A percentile compares a stretch with the other conserved stretches of the same genome.
Conservation (phyloP, 1,140 invertebrate genomes). For the Nasonia giraulti region DNA sequence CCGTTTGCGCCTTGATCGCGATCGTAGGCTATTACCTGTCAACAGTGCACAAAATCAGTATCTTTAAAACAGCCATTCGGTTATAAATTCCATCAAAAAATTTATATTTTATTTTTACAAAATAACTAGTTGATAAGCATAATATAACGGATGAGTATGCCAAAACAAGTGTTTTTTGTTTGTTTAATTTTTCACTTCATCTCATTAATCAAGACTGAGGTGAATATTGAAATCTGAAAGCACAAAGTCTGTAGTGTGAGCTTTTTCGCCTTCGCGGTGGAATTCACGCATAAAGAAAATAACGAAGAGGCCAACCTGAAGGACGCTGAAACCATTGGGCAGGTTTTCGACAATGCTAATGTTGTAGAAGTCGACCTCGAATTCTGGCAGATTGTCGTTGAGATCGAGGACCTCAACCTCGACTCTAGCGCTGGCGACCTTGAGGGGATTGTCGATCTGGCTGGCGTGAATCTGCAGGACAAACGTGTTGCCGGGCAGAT, state of each 20-base stretch:
- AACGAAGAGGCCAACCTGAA: conserved; percentile 65
- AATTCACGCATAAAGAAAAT: no score
- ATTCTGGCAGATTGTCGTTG: conserved; percentile 89
- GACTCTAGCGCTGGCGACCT: conserved; percentile 82
- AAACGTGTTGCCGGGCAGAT: conserved; percentile 83
- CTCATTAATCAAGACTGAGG: no score
- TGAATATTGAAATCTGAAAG: no score
- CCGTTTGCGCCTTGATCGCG: conserved; percentile 89
- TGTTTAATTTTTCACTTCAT: no score
- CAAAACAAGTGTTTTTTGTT: no score
- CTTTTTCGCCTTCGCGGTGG: no score
- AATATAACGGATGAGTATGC: no score
- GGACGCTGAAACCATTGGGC: conserved; percentile 84
- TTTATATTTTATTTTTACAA: background rate
- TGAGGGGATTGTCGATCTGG: conserved; percentile 85
- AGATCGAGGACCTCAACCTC: conserved; percentile 87
- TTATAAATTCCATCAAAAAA: background rate
- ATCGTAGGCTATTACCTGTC: conserved; percentile 83
- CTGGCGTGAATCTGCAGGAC: conserved; percentile 85
- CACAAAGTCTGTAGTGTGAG: no score
- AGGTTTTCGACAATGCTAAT: conserved; percentile 94
- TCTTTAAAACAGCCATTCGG: background rate
- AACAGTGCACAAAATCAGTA: background rate
- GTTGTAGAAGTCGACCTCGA: conserved; percentile 91
- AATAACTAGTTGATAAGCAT: no score